These are phyloP conservation scores for Agraylea sexmaculata DNA, from an alignment of 1,140 invertebrate species.

Conservation along the genomic window DNA sequence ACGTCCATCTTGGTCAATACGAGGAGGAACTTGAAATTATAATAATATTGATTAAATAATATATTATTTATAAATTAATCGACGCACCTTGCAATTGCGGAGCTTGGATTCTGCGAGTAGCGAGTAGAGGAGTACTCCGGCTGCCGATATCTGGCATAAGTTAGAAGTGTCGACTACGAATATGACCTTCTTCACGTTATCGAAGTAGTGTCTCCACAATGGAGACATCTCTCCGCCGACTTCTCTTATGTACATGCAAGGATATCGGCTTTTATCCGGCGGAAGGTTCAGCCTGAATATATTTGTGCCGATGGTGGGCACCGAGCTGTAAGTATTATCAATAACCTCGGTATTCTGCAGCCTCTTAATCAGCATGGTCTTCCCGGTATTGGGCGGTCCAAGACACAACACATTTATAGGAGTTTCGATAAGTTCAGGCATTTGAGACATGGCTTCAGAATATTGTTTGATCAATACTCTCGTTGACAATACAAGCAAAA, in stretches of 20 bases:
- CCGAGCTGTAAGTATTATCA: conserved; percentile 58
- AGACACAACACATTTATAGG: conserved; percentile 52
- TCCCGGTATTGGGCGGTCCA: conserved; percentile 64
- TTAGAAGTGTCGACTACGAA: conserved; percentile 70
- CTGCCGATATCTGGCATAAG: conserved; percentile 69
- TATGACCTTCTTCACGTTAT: conserved; percentile 55
- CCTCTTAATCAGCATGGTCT: conserved; percentile 65
- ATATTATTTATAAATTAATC: not conserved
- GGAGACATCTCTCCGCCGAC: conserved; percentile 68
- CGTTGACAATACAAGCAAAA: no score
- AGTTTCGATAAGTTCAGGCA: no score
- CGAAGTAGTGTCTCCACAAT: conserved; percentile 63
- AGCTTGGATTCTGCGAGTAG: conserved; percentile 56
- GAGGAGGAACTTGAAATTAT: conserved; percentile 47
- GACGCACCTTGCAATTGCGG: conserved; percentile 45
- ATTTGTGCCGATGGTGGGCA: conserved; percentile 67
- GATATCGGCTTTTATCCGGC: conserved; percentile 38
- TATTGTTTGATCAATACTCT: no score
- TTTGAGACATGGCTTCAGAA: no score
- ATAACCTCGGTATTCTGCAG: conserved; percentile 53
- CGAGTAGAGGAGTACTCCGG: conserved; percentile 61
- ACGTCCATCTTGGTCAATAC: conserved; percentile 72
- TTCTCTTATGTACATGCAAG: conserved; percentile 43
- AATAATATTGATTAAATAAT: not conserved
- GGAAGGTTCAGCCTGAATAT: conserved; percentile 49